A percentile compares a stretch with the other conserved stretches of the same genome.
These are phyloP conservation scores for Actias luna DNA, from an alignment of 2,888 invertebrate species.

Conservation along the genomic window DNA sequence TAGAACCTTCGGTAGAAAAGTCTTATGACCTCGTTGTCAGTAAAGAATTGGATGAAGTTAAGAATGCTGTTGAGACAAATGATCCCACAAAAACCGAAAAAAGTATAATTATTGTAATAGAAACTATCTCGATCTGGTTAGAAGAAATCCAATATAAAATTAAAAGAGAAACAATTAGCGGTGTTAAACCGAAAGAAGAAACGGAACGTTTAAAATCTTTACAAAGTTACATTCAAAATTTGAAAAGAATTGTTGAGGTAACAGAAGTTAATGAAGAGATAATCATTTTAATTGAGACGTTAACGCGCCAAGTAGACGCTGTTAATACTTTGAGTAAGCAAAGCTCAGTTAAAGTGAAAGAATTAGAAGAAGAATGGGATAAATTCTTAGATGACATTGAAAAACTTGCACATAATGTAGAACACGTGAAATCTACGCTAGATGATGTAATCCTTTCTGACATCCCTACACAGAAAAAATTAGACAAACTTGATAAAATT, in stretches of 20 bases:
- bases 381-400: slow-evolving; percentile 85
- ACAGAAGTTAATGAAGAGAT: slow-evolving; percentile 85
- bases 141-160: slow-evolving; percentile 92
- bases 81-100: slow-evolving; percentile 84
- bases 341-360: slow-evolving; percentile 67
- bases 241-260: slow-evolving; percentile 85
- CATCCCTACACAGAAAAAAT: slow-evolving; percentile 84
- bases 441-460: slow-evolving; percentile 83
- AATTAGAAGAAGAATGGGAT: slow-evolving; percentile 86
- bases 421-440: slow-evolving; percentile 74
- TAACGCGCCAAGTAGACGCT: slow-evolving; percentile 85
- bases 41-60: slow-evolving; percentile 81
- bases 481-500: slow-evolving; percentile 86
- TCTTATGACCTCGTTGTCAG: slow-evolving; percentile 80
- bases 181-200: slow-evolving; percentile 48
- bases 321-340: slow-evolving; percentile 84
- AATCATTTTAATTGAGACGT: slow-evolving; percentile 81
- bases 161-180: slow-evolving; percentile 61
- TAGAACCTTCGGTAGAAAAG: slow-evolving; percentile 69
- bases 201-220: slow-evolving; percentile 58
- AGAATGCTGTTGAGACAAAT: slow-evolving; percentile 80
- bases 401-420: slow-evolving; percentile 77
- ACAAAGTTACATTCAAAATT: slow-evolving; percentile 81
- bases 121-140: slow-evolving; percentile 91
- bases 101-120: slow-evolving; percentile 87